Conservation (phyloP, 2,113 vertebrate species). For the Cyanoramphus novaezelandiae region DNA sequence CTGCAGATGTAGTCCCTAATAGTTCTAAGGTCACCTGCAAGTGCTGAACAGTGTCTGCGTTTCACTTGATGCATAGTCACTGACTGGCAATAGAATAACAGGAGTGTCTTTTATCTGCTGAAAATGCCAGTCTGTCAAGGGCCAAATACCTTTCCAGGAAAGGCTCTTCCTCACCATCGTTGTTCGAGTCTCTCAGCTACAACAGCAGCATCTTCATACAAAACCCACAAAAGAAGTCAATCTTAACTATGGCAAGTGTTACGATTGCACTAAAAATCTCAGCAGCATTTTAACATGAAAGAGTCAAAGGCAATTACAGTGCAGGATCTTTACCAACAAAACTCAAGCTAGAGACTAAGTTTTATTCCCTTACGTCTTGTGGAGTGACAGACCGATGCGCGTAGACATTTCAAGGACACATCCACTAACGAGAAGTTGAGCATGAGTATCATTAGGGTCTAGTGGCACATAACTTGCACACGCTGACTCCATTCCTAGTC, state of each 20-base stretch:
- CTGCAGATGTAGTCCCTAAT: neutral
- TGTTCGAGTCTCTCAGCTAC: neutral
- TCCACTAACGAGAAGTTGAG: neutral
- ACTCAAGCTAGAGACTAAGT: neutral
- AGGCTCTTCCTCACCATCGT: neutral
- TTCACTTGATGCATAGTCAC: neutral
- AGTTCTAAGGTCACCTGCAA: neutral
- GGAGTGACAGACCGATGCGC: neutral
- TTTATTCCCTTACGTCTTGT: neutral
- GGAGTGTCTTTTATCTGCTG: neutral
- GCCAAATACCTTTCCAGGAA: neutral
- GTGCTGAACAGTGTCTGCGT: neutral
- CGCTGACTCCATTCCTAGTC: neutral
- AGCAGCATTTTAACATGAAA: neutral
- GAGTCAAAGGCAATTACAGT: neutral
- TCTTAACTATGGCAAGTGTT: neutral
- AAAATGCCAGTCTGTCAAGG: neutral
- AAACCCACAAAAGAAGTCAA: neutral
- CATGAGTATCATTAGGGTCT: rapidly evolving
- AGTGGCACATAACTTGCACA: neutral
- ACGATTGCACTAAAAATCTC: neutral
- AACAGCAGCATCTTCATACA: neutral
- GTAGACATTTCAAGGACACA: neutral
- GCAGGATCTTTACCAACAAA: neutral
- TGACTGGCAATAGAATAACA: neutral